phyloP scores from a whole-genome alignment of 1,140 invertebrate species.

The Aphaenogaster rudis region DNA sequence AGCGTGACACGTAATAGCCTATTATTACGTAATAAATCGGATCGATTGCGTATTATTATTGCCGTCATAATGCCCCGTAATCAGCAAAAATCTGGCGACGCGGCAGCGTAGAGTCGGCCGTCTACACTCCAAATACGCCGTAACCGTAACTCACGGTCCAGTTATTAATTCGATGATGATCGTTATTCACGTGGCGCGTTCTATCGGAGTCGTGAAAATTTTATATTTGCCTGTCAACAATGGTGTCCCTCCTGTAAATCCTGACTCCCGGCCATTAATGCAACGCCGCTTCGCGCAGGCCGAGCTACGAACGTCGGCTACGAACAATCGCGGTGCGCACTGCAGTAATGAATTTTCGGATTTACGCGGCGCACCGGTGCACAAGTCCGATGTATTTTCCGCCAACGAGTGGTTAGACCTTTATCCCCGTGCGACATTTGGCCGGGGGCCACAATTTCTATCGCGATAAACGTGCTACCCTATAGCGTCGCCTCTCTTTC shows the following conservation, averaged over 20 bases:
- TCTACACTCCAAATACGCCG: constrained; percentile 68
- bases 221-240: constrained; percentile 77
- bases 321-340: constrained; percentile 69
- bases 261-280: constrained; percentile 73
- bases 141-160: constrained; percentile 72
- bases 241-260: constrained; percentile 70
- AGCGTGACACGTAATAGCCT: constrained; percentile 37
- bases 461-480: constrained; percentile 68
- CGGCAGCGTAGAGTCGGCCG: constrained; percentile 31
- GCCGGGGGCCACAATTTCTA: constrained; percentile 75
- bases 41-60: neutral
- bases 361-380: constrained; percentile 77
- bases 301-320: constrained; percentile 51
- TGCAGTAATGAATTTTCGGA: constrained; percentile 79
- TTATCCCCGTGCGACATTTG: constrained; percentile 79
- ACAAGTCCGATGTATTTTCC: constrained; percentile 75
- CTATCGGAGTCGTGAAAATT: constrained; percentile 73
- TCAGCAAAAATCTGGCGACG: constrained; percentile 33
- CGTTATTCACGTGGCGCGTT: constrained; percentile 62
- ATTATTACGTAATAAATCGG: constrained; percentile 63
- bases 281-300: constrained; percentile 55
- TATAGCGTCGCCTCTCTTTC: neutral
- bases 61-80: constrained; percentile 6
- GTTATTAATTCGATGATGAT: constrained; percentile 73
- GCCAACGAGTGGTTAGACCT: constrained; percentile 75